Evolutionary conservation across 1,140 invertebrate genomes (phyloP), one percentile per base, ranked within the genome.

Genomic region (Drosophila tsacasi): DNA sequence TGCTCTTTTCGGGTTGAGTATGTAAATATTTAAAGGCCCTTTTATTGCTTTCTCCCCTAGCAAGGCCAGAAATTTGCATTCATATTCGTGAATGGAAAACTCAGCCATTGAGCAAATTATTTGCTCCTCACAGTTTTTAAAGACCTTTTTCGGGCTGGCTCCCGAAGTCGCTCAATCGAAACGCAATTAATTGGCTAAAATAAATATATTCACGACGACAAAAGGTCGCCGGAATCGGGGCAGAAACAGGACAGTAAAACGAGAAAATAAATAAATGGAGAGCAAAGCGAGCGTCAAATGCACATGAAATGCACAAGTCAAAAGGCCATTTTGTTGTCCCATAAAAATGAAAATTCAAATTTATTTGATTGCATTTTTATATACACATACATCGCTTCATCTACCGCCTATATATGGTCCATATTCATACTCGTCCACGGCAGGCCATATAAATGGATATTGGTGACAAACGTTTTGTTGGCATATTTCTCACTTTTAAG

Each of bases 11-110:
- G 79, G 65, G 46, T 72, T 67, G 72, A 67, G 67, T 66, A 64
- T 77, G 83, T 83, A 87, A 87, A 87, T 89, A 87, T 89, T 87
- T 81, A 87, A 83, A 74, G 67, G 54, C 10, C 50, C 71, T 66
- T 89, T 83, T 89, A 89, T 87, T 87, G 81, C 84, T 80, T 87
- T 83, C 79, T 65, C 79, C 60, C 39, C 39, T 35, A 23, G 55
- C 54, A 35, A 46, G 67, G 69, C 69, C 39, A 40, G 40, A 47
- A 67, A 72, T 64, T 50, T 80, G 50, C 68, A 49, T 55, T 61
- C 69, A 68, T 67, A 76, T 75, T 80, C 63, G 50, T 66, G 67
- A 52, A 47, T 47, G 47, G 42, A 19, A 50, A 58, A 47, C 23
- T 42, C 47, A 68, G 60, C 62, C 49, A 62, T 19, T 50, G n/a